Evolutionary conservation across 2,888 invertebrate genomes (phyloP).

Genomic region (Panopea generosa): DNA sequence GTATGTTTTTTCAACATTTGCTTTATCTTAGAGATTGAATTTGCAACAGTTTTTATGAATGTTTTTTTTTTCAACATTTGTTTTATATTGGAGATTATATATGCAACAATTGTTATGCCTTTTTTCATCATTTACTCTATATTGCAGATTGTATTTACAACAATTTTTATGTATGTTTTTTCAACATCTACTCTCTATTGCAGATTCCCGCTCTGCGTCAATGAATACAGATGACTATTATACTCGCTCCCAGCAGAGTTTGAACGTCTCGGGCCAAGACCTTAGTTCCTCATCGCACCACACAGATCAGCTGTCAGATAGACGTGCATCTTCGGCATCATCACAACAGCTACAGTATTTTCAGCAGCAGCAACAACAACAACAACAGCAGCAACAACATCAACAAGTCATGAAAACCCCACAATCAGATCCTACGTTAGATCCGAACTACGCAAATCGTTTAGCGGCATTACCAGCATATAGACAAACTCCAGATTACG

Average conservation of each 20-base stretch:
- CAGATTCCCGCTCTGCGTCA: slow-evolving; percentile 67
- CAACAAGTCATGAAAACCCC: slow-evolving; percentile 25
- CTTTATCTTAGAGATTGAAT: too few species aligned
- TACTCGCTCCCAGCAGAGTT: slow-evolving; percentile 75
- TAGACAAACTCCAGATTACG: slow-evolving; percentile 96
- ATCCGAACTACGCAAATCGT: slow-evolving; percentile 70
- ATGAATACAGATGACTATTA: slow-evolving; percentile 71
- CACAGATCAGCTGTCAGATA: slow-evolving; percentile 29
- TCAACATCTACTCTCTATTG: not conserved
- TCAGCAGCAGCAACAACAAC: slow-evolving; percentile 37
- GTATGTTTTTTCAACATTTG: too few species aligned
- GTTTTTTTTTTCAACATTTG: too few species aligned
- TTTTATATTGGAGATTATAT: too few species aligned
- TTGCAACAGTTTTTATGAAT: too few species aligned
- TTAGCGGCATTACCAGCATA: slow-evolving; percentile 84
- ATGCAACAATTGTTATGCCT: too few species aligned
- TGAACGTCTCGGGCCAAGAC: slow-evolving; percentile 66
- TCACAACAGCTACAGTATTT: slow-evolving; percentile 17
- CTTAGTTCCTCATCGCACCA: slow-evolving; percentile 31
- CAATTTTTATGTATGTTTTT: too few species aligned
- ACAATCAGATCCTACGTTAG: slow-evolving; percentile 37
- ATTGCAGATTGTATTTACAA: too few species aligned
- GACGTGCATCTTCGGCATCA: slow-evolving; percentile 35
- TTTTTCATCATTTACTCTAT: too few species aligned
- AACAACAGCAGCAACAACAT: slow-evolving; percentile 39